phyloP scores from a whole-genome alignment of 2,113 vertebrate species.

The Oplegnathus fasciatus region DNA sequence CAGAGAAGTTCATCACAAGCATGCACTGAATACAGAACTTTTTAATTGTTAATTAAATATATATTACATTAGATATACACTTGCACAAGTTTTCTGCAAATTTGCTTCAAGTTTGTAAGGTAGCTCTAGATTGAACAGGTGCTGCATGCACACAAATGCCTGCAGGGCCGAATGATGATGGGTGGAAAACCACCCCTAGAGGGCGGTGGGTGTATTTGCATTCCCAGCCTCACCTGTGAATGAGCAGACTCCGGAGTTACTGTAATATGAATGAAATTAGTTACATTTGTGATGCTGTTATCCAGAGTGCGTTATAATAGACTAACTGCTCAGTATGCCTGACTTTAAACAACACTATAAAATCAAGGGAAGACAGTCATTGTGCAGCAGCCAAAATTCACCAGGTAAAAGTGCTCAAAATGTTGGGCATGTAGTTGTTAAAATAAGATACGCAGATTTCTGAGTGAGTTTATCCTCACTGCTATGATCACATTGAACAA shows the following conservation, averaged over 20 bases:
- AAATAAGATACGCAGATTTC: not conserved
- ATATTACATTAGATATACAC: not conserved
- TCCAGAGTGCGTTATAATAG: not conserved
- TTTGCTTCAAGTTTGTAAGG: not conserved
- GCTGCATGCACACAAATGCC: not conserved
- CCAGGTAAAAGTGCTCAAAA: not conserved
- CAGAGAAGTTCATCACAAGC: not conserved
- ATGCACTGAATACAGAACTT: not conserved
- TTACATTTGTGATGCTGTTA: not conserved
- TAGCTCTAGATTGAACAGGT: not conserved
- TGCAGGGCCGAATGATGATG: not conserved
- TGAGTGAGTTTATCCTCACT: not conserved
- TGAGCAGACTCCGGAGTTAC: not conserved
- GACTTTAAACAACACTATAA: not conserved
- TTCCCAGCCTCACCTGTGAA: not conserved
- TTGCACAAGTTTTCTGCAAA: not conserved
- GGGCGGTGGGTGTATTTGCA: not conserved
- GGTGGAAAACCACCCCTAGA: conserved; percentile 10
- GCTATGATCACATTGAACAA: not conserved
- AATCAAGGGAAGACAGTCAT: not conserved
- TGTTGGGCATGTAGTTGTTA: not conserved
- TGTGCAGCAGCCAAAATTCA: not conserved
- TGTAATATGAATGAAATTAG: not conserved
- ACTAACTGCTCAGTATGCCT: not conserved
- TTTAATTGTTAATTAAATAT: not conserved